These are phyloP conservation scores for Eospalax fontanierii DNA, from an alignment of 2,797 vertebrate genomes.

Conservation along the genomic window DNA sequence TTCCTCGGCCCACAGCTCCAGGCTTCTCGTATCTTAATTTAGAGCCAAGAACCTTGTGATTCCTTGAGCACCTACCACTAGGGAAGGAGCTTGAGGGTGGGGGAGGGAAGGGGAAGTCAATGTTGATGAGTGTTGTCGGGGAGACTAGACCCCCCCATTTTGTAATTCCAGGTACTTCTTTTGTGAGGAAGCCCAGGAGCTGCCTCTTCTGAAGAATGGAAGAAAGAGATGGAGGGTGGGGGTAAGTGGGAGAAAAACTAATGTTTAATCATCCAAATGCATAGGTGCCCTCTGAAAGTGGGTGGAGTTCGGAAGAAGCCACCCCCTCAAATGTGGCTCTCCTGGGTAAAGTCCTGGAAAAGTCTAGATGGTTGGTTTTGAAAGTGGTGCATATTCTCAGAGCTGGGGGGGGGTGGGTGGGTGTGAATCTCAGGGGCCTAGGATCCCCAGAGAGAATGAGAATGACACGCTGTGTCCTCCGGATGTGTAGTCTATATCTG, in stretches of 20 bases:
- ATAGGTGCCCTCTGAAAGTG: constrained; percentile 64
- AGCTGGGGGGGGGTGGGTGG: not conserved
- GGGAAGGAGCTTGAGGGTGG: constrained; percentile 68
- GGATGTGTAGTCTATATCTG: not conserved
- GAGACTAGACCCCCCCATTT: not conserved
- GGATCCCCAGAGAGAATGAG: not conserved
- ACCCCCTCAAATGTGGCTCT: constrained; percentile 55
- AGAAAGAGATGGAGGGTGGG: not conserved
- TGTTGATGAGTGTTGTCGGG: not conserved
- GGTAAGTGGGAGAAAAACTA: constrained; percentile 59
- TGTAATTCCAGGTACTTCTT: not conserved
- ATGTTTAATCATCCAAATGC: constrained; percentile 60
- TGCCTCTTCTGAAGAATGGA: constrained; percentile 28
- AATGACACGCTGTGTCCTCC: not conserved
- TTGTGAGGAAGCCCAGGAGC: constrained; percentile 45
- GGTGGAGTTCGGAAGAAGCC: constrained; percentile 24
- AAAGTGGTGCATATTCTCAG: constrained; percentile 54
- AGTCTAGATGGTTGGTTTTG: constrained; percentile 17
- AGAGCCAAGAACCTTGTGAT: constrained; percentile 86
- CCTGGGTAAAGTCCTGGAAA: constrained; percentile 40
- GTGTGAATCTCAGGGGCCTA: not conserved
- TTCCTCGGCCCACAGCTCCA: constrained; percentile 79
- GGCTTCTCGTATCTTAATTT: constrained; percentile 84
- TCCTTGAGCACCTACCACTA: constrained; percentile 81
- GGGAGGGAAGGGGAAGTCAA: constrained; percentile 71